phyloP scores from a whole-genome alignment of 2,113 vertebrate species.

The Datnioides undecimradiatus region DNA sequence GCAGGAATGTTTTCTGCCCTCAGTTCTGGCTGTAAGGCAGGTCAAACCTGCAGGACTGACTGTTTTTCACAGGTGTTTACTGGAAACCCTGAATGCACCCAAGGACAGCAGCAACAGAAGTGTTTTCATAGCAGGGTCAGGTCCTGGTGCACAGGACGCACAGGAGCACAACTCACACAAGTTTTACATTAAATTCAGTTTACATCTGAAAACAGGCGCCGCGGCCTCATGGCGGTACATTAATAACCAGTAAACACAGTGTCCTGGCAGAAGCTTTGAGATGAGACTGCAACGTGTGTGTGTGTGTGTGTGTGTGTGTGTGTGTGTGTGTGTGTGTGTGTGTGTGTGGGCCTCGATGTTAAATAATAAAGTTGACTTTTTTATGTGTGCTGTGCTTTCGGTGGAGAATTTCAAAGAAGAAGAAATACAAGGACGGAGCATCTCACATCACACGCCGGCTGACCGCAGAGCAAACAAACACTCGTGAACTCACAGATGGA shows the following conservation, averaged over 20 bases:
- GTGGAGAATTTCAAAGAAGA: slow-evolving; percentile 15
- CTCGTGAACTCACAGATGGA: slow-evolving; percentile 43
- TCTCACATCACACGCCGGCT: slow-evolving; percentile 20
- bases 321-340: not conserved
- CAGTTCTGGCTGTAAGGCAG: not conserved
- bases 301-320: not conserved
- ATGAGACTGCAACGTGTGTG: not conserved
- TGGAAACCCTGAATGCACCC: slow-evolving; percentile 4
- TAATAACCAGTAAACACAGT: not conserved
- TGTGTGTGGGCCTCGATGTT: not conserved
- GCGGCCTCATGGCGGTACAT: not conserved
- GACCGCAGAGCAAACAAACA: slow-evolving; percentile 27
- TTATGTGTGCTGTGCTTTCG: not conserved
- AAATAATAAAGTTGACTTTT: slow-evolving; percentile 9
- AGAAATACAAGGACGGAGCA: slow-evolving; percentile 10
- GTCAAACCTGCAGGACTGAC: not conserved
- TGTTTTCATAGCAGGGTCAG: not conserved
- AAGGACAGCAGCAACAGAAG: not conserved
- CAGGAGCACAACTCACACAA: not conserved
- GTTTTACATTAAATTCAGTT: not conserved
- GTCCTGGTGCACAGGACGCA: not conserved
- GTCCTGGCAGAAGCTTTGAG: not conserved
- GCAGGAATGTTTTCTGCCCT: not conserved
- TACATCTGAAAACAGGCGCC: not conserved
- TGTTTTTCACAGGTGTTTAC: not conserved